Evolutionary conservation across 2,113 vertebrate genomes (phyloP).

Genomic region (Sorex fumeus): DNA sequence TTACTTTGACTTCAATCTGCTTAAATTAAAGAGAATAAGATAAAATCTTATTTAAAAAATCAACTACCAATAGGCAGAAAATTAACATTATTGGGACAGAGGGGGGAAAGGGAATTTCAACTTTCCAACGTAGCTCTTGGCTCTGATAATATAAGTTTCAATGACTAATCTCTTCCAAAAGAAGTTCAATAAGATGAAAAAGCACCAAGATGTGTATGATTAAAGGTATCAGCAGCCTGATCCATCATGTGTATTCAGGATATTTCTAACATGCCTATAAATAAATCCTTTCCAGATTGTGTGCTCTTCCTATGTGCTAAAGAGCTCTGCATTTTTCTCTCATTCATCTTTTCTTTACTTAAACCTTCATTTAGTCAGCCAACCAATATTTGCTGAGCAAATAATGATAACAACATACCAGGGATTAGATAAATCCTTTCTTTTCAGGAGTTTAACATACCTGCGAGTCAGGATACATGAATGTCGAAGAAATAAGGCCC

Average conservation of each 20-base stretch:
- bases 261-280: constrained; percentile 48
- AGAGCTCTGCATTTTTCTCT: not conserved
- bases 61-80: not conserved
- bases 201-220: constrained; percentile 73
- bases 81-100: not conserved
- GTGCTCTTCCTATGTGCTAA: not conserved
- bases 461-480: not conserved
- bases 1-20: not conserved
- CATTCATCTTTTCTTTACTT: not conserved
- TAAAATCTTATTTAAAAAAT: constrained; percentile 36
- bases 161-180: constrained; percentile 73
- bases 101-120: not conserved
- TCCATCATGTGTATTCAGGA: constrained; percentile 63
- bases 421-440: not conserved
- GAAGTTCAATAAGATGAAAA: constrained; percentile 76
- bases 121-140: constrained; percentile 67
- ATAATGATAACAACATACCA: not conserved
- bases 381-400: not conserved
- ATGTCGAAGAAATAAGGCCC: not conserved
- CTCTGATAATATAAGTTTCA: constrained; percentile 70
- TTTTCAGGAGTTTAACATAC: not conserved
- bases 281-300: constrained; percentile 74
- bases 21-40: constrained; percentile 19
- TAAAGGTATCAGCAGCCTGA: constrained; percentile 69
- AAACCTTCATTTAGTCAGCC: not conserved